Evolutionary conservation across 35 echinoderm and acorn worm genomes (phyloP).

Genomic region (Ophioderma brevispina): DNA sequence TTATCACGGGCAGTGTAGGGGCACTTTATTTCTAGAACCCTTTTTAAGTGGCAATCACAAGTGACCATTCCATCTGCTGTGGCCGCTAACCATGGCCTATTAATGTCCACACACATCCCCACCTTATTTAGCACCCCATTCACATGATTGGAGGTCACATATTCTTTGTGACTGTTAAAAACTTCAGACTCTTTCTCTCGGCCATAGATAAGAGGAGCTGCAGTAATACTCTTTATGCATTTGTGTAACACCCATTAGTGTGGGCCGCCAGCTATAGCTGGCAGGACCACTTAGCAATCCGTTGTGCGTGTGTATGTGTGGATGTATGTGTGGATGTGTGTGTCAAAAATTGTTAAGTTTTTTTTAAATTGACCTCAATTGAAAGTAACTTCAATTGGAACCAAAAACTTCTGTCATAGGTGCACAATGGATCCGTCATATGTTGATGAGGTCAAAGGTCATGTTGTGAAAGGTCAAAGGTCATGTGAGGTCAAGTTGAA

Average conservation of each 20-base stretch:
- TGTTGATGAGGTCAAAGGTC: no score
- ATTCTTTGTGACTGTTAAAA: not conserved
- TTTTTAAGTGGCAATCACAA: not conserved
- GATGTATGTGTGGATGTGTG: no score
- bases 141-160: not conserved
- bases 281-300: no score
- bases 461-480: no score
- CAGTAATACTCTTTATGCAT: not conserved
- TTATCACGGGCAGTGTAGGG: not conserved
- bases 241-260: not conserved
- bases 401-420: no score
- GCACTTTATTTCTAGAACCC: not conserved
- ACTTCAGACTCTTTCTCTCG: not conserved
- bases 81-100: not conserved
- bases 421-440: no score
- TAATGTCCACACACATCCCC: not conserved
- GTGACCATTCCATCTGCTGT: not conserved
- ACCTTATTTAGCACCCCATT: not conserved
- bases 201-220: not conserved
- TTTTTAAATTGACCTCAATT: no score
- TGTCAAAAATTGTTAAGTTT: no score
- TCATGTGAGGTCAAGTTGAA: no score
- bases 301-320: no score
- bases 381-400: no score
- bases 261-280: not conserved